These are phyloP conservation scores for Zaprionus davidi DNA, from an alignment of 1,140 invertebrate genomes.

Conservation along the genomic window DNA sequence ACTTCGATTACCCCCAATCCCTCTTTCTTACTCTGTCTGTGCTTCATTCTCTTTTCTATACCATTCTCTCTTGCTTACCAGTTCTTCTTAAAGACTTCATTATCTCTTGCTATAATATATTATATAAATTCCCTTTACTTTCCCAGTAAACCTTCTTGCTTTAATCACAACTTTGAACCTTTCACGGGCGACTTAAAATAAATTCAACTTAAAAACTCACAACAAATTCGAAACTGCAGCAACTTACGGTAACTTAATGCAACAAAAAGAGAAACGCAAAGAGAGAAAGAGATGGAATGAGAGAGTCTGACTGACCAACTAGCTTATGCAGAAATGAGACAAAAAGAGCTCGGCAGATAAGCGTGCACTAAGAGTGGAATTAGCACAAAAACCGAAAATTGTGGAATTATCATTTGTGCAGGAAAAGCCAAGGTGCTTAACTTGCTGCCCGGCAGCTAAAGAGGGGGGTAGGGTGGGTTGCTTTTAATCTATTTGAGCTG, in stretches of 20 bases:
- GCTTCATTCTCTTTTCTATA: too few relatives aligned
- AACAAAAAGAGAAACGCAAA: neutral
- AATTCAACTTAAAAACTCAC: slow-evolving; percentile 2
- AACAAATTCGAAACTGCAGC: neutral
- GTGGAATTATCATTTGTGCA: slow-evolving; percentile 21
- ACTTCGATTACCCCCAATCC: too few relatives aligned
- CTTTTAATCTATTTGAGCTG: slow-evolving; percentile 7
- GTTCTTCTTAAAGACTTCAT: too few relatives aligned
- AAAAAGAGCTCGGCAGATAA: slow-evolving; percentile 22
- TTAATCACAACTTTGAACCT: neutral
- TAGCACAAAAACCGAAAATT: slow-evolving; percentile 19
- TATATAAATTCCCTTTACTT: neutral
- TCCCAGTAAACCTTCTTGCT: neutral
- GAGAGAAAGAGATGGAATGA: neutral
- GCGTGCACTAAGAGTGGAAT: slow-evolving; percentile 18
- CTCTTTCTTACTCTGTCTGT: too few relatives aligned
- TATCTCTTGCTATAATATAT: too few relatives aligned
- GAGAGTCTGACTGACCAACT: neutral
- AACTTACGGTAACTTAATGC: neutral
- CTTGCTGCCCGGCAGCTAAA: slow-evolving; percentile 1
- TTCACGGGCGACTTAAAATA: neutral
- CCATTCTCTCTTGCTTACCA: too few relatives aligned
- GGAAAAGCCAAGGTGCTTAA: slow-evolving; percentile 14
- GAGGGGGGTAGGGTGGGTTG: neutral
- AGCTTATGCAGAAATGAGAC: slow-evolving; percentile 32